Base-by-base conservation (phyloP, 2,797 vertebrate genomes). In the Lepidocolaptes lacrymiger region DNA sequence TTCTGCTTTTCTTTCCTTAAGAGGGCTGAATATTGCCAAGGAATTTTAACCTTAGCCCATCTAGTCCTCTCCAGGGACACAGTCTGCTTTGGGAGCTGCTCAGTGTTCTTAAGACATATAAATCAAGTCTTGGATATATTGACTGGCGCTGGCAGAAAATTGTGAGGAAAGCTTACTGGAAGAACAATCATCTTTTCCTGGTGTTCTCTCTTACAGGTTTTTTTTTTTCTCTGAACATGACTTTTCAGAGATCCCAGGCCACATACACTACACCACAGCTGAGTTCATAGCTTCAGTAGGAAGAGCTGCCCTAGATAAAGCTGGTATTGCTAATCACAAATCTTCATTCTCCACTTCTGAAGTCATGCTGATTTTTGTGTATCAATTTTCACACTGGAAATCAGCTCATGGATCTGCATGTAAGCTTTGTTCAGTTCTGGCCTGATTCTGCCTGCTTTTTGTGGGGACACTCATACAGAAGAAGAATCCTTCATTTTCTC, bases 21-120 rank as follows among this genome's bases (percentile, higher is more conserved):
- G 89, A 80, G 91, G 41, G 82, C 46, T 82, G 67, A 95, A 63
- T 51, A 71, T n/a, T 89, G 81, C 88, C 10, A 9, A 95, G 85
- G 90, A 97, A 89, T 95, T 93, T 91, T 76, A 79, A 71, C 95
- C 59, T 84, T 88, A 90, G 90, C 74, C 89, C 96, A 84, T 27
- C 69, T 30, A 63, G 56, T 59, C 43, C 62, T 94, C 96, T 91
- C 95, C 36, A 39, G 90, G 74, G 88, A 97, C 22, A 2, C 32
- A 91, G 90, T 19, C 88, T 90, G 87, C 56, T 84, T 58, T 77
- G 56, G 62, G 73, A 96, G 54, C 34, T 88, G 58, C 75, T 93
- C 63, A 72, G 20, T 87, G 85, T 69, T 95, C 93, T 89, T 66
- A 96, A 95, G 75, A 84, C 76, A 74, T 22, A 91, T 83, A 95